phyloP scores from a whole-genome alignment of 2,113 vertebrate species.

The Ammodramus savannarum region DNA sequence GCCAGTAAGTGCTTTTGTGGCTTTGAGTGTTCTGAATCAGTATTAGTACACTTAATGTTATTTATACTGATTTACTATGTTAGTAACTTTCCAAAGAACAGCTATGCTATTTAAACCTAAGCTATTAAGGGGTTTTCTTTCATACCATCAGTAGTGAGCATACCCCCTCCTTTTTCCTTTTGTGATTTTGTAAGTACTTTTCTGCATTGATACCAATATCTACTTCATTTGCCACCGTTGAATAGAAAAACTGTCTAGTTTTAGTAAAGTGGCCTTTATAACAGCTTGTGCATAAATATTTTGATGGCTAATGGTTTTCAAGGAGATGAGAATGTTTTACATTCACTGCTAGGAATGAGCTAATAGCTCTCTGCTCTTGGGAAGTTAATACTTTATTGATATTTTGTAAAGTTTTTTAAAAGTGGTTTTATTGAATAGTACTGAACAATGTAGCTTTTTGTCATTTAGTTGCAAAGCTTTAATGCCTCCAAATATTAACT shows the following conservation, averaged over 20 bases:
- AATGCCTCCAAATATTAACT: background rate
- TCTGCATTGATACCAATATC: background rate
- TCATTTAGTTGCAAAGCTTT: background rate
- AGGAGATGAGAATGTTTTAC: slow-evolving; percentile 12
- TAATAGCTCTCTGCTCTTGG: background rate
- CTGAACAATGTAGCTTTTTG: background rate
- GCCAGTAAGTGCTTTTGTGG: slow-evolving; percentile 10
- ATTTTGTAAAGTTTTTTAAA: background rate
- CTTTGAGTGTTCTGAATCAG: slow-evolving; percentile 45
- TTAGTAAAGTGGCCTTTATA: background rate
- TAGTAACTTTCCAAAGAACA: slow-evolving; percentile 50
- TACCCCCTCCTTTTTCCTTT: background rate
- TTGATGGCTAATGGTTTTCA: slow-evolving; percentile 7
- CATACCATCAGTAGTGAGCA: background rate
- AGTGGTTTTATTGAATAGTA: background rate
- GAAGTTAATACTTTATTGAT: background rate
- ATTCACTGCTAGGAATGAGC: background rate
- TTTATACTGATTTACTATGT: slow-evolving; percentile 55
- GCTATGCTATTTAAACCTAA: slow-evolving; percentile 14
- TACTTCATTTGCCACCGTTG: background rate
- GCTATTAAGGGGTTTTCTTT: background rate
- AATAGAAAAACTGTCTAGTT: background rate
- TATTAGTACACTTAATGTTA: slow-evolving; percentile 39
- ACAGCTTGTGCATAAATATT: slow-evolving; percentile 23
- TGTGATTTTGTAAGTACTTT: slow-evolving; percentile 3